Evolutionary conservation across 2,797 vertebrate species (phyloP).

Genomic region (Falco naumanni): DNA sequence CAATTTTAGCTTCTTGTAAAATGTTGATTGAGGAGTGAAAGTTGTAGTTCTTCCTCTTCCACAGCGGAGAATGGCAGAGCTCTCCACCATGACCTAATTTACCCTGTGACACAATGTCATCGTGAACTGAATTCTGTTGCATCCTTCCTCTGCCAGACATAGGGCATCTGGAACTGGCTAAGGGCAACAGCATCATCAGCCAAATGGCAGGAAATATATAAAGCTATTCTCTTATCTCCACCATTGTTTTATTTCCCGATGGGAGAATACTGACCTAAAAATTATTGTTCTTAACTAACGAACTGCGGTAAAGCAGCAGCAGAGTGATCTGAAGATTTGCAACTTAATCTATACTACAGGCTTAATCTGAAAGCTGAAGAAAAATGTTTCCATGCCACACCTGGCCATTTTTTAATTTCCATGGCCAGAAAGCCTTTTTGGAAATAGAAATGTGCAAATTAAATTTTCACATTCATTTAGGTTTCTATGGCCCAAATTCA

Average conservation of each 20-base stretch:
- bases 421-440: background rate
- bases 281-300: background rate
- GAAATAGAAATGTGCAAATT: background rate
- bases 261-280: background rate
- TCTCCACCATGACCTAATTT: background rate
- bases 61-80: background rate
- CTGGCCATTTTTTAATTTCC: background rate
- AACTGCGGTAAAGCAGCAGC: background rate
- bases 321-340: background rate
- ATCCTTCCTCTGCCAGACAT: background rate
- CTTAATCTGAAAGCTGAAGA: background rate
- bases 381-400: background rate
- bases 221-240: background rate
- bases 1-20: background rate
- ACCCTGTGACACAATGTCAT: background rate
- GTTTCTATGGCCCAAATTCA: background rate
- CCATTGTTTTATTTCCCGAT: background rate
- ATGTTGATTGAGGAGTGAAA: background rate
- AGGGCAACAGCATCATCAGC: background rate
- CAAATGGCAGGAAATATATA: background rate
- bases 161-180: background rate
- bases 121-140: background rate
- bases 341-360: background rate
- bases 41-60: background rate
- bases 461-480: background rate